Evolutionary conservation across 2,113 vertebrate genomes (phyloP).

Genomic region (Tragelaphus buxtoni): DNA sequence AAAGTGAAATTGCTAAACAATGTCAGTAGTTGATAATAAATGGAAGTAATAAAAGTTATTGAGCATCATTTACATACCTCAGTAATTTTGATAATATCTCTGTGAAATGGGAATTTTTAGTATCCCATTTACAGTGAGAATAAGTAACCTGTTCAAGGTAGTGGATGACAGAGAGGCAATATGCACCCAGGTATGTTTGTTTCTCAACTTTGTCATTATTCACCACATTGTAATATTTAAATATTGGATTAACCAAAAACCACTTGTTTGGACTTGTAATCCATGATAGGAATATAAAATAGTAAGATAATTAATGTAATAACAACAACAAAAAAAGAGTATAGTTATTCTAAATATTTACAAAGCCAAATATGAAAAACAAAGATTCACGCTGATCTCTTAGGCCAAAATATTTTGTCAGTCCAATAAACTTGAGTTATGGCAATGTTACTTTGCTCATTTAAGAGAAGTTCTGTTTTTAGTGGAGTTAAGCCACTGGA

Average conservation of each 20-base stretch:
- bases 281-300: neutral
- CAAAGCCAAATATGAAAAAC: neutral
- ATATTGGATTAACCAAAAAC: neutral
- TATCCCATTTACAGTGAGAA: neutral
- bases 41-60: neutral
- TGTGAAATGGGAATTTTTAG: neutral
- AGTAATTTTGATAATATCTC: neutral
- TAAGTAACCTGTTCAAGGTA: neutral
- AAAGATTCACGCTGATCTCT: neutral
- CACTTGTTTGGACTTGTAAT: neutral
- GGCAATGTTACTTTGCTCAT: neutral
- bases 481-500: neutral
- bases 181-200: neutral
- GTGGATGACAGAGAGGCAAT: neutral
- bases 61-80: neutral
- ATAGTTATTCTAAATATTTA: neutral
- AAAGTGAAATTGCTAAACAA: neutral
- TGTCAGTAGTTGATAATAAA: neutral
- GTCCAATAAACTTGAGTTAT: neutral
- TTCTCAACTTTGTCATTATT: neutral
- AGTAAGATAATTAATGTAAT: neutral
- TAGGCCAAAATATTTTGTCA: neutral
- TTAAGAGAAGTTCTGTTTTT: neutral
- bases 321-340: neutral
- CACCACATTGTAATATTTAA: neutral